Conservation (phyloP, 2,888 invertebrate species). For the Erynnis tages region DNA sequence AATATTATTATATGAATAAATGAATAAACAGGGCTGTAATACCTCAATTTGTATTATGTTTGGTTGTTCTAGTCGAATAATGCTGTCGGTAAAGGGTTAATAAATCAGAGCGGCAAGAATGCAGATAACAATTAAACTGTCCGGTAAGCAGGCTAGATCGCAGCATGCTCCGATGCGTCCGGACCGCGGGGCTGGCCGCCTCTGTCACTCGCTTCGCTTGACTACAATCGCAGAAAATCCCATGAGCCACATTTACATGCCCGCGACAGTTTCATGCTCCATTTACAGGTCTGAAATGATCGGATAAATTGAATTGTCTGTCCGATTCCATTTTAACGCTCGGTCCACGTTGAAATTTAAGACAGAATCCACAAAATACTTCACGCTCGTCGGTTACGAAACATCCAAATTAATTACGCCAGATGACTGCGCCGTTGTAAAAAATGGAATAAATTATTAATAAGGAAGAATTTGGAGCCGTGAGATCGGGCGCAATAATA, state of each 20-base stretch:
- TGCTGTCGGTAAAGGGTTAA: slow-evolving; percentile 44
- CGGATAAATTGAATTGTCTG: slow-evolving; percentile 68
- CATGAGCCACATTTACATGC: slow-evolving; percentile 56
- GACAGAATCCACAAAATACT: slow-evolving; percentile 46
- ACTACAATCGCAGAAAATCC: slow-evolving; percentile 65
- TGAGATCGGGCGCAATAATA: slow-evolving; percentile 62
- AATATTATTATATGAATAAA: too few species aligned
- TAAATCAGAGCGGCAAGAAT: slow-evolving; percentile 50
- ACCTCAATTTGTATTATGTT: slow-evolving; percentile 7
- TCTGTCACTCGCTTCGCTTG: slow-evolving; percentile 47
- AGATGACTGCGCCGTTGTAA: slow-evolving; percentile 43
- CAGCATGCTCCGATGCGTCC: slow-evolving; percentile 57
- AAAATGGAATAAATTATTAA: slow-evolving; percentile 55
- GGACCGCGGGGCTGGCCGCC: slow-evolving; percentile 42
- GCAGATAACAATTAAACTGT: slow-evolving; percentile 54
- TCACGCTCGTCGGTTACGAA: slow-evolving; percentile 49
- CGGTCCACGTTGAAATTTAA: slow-evolving; percentile 46
- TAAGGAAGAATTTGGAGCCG: slow-evolving; percentile 63
- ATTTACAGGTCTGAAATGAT: slow-evolving; percentile 69
- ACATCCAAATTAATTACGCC: slow-evolving; percentile 48
- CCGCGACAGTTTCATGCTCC: slow-evolving; percentile 68
- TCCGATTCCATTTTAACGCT: slow-evolving; percentile 57
- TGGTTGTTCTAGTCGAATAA: slow-evolving; percentile 31
- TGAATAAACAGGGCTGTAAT: too few species aligned
- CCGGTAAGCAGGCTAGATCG: slow-evolving; percentile 54